Evolutionary conservation across 2,797 vertebrate genomes (phyloP), one percentile per base, ranked within the genome.

Genomic region (Protosalanx chinensis): DNA sequence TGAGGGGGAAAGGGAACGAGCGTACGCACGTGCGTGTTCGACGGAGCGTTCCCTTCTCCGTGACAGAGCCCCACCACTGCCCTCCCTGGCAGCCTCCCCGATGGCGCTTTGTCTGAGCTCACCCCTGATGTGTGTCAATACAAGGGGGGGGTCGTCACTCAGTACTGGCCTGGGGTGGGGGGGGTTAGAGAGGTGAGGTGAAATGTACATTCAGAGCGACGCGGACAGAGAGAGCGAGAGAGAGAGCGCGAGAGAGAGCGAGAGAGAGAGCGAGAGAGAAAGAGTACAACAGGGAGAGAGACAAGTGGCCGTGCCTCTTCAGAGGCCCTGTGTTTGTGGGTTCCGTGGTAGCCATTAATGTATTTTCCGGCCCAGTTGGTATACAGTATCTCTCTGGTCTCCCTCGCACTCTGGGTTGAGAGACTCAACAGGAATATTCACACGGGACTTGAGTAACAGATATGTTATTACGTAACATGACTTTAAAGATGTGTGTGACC

Each of bases 331-430:
- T 73, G 49, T 84, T 76, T 66, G 49, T 67, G 53, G 80, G 72
- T 83, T 78, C 12, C 80, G 71, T 76, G 69, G 64, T 71, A 76
- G 49, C 74, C 81, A 78, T 85, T 77, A 80, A 71, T 68, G 57
- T 27, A 69, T 85, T 84, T 87, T 86, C 81, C 74, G 80, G 71
- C 73, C 76, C 74, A 81, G 79, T 84, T 81, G 77, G 81, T 81
- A 80, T 77, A 80, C 61, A 82, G 79, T 77, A 80, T 62, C 84
- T 81, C 76, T 87, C 65, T 72, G 67, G 76, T 74, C 75, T 74
- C 75, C 78, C 35, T 73, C 76, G 74, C 75, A 77, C 65, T 7
- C 18, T 10, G 58, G 77, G 63, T 77, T 68, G 76, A 80, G 75
- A 73, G 59, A 67, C 62, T 76, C 68, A 68, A 32, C 62, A 33